Base-by-base conservation (phyloP, 2,888 invertebrate genomes). In the Acheta domesticus region DNA sequence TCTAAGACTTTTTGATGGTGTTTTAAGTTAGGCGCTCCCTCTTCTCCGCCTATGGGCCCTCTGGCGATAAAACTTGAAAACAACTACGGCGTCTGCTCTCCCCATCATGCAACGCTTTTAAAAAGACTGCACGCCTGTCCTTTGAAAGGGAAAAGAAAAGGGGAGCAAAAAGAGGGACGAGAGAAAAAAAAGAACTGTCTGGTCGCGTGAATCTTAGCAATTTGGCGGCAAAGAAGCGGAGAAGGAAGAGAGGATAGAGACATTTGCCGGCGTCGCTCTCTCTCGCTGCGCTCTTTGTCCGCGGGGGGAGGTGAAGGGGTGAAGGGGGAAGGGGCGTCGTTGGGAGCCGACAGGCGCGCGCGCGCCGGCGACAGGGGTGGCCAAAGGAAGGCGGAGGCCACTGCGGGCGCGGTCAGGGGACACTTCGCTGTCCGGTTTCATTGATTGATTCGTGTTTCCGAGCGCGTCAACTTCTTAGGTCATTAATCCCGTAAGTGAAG, bases 1-100 rank as follows among this genome's bases (percentile, higher is more conserved):
- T 62, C 62, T 62, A 62, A 62, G 62, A 62, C 62, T 62, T 62
- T 62, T 62, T 62, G 62, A 62, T 62, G 62, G 62, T 62, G 62
- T 62, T 62, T 62, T 62, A 62, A 62, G 62, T 62, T 62, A 62
- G 62, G 62, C 8, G 62, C 62, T 62, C 62, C 62, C n/a, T 62
- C 62, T 14, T 62, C 16, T 12, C 62, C n/a, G 62, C 62, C 14
- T 62, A 62, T 62, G 8, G 62, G n/a, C 62, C 62, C 62, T 62
- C 62, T 62, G 62, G 62, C 62, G 62, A 62, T 62, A 62, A 62
- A 62, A 62, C 62, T 62, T 62, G 62, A 62, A 62, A 62, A 62
- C 62, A 62, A 62, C 62, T 62, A n/a, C 62, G 62, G 16, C n/a
- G 62, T 62, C 62, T 62, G 62, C 62, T 62, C 62, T 62, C 62